Base-by-base conservation (phyloP, 2,113 vertebrate genomes). In the Irena cyanogastra region DNA sequence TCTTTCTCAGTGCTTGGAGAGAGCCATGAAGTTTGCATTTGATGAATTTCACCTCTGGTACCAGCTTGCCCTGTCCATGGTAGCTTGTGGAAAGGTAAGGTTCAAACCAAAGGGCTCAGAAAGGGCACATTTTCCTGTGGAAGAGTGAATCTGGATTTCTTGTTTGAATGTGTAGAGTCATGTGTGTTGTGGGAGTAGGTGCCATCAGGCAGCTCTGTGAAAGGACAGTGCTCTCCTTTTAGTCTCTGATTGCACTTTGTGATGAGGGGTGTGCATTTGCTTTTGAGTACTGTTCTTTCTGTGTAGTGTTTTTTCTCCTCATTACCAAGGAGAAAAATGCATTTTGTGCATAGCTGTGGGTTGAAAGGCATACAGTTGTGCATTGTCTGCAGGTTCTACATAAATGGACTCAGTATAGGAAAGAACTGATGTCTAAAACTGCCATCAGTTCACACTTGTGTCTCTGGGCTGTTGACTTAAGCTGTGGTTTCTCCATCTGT, bases 41-140 rank as follows among this genome's bases (percentile, higher is more conserved):
- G 99, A 98, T 94, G 99, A 99, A 98, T 99, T 99, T 97, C 99
- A 99, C 95, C 98, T 99, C 60, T 99, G 99, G 99, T 99, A 99
- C 96, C 99, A 99, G 96, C 97, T 99, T 97, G 99, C 99, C 85
- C 97, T 99, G 95, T 99, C 99, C 89, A 99, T 99, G 98, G 98
- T 99, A 96, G 98, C 99, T 19, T 98, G 99, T 52, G 99, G 99
- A 88, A 99, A 99, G 99, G 99, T 99, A 98, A 99, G 98, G 63
- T 97, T 90, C 22, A 33, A 80, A 59, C 16, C 7, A 47, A 35
- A 85, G 20, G 15, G 22, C 53, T 70, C 60, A 5, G 2, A 60
- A 71, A 66, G 31, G 45, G 30, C 35, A 44, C 1, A 1, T 41
- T 49, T 87, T 42, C 18, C 30, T 89, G 39, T 61, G 49, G 13